Evolutionary conservation across 2,888 invertebrate species (phyloP), one percentile per base, ranked within the genome.

Genomic region (Sepioteuthis lessoniana): DNA sequence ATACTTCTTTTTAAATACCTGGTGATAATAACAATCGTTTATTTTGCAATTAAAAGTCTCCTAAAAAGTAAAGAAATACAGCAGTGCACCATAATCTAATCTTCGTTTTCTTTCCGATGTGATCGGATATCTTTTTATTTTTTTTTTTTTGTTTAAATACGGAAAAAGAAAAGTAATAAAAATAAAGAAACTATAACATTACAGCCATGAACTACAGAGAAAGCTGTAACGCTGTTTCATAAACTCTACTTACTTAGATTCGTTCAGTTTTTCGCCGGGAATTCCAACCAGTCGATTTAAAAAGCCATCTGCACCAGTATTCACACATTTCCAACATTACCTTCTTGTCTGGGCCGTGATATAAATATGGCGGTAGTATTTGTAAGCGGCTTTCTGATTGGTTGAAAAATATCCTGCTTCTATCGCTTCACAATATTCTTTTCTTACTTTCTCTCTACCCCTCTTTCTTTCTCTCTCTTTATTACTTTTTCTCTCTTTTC

Each of bases 351-450:
- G 76, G n/a, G n/a, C n/a, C n/a, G 76, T n/a, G n/a, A 92, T 46
- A 91, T 35, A 42, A 91, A 91, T 91, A 92, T 92, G 92, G 92
- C 92, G 92, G 92, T 42, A 92, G 47, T 42, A 35, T 92, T 92
- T 92, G 92, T 92, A 46, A 92, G n/a, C 46, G 47, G 92, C 92
- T 92, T 47, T 92, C 25, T 92, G 46, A 92, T 92, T 92, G 92
- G 92, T 31, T 46, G 46, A 42, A 13, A 76, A 76, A 76, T 76
- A 76, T 76, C n/a, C 19, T 76, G 76, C 76, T 76, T 31, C 25
- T 25, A 76, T 76, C 1, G n/a, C n/a, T n/a, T 76, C 16, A 3
- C 16, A 10, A n/a, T 76, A 13, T 13, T n/a, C 28, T 76, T 31
- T 31, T 76, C 28, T 76, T 31, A 10, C 8, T 7, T n/a, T 13